Evolutionary conservation across 2,888 invertebrate species (phyloP), one percentile per base, ranked within the genome.

Genomic region (Phaedon cochleariae): DNA sequence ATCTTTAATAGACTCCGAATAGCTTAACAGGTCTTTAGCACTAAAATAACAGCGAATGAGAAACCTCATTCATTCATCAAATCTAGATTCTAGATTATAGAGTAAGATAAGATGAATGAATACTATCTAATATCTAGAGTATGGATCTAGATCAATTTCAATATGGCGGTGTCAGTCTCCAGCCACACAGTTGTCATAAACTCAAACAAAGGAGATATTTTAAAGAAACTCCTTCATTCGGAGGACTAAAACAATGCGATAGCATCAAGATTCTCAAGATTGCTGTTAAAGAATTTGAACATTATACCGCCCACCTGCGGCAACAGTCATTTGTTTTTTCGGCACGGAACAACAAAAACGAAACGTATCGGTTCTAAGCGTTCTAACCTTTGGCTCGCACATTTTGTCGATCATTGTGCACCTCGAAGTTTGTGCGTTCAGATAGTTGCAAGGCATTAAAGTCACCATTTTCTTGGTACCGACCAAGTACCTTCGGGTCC

Each of bases 381-480:
- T 26, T 7, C 65, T 46, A 60, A 84, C 84, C 84, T 83, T 84
- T 59, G 82, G 81, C 72, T 83, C 83, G 75, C 84, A 84, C 81
- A 83, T 82, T 75, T 83, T 84, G 75, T 83, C 83, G 73, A 83
- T 81, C 80, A 83, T 83, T 61, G 82, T 79, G 78, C 83, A 83
- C 80, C 83, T 76, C 26, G 87, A 85, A 73, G 86, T 85, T 76
- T 85, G 85, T 65, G 70, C 85, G 82, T 87, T 87, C 80, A 89
- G 84, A 85, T 87, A 89, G 84, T 86, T 87, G 84, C 88, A 89
- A 84, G 88, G 88, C 88, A 89, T 88, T 85, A 89, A 86, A 79
- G 88, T 88, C 86, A 89, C 88, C 88, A 89, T 88, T 81, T 81
- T 80, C 77, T 74, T 66, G 72, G 73, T 71, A 73, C 74, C 78